Conservation (phyloP, 1,140 invertebrate genomes). For the Catajapyx aquilonaris region DNA sequence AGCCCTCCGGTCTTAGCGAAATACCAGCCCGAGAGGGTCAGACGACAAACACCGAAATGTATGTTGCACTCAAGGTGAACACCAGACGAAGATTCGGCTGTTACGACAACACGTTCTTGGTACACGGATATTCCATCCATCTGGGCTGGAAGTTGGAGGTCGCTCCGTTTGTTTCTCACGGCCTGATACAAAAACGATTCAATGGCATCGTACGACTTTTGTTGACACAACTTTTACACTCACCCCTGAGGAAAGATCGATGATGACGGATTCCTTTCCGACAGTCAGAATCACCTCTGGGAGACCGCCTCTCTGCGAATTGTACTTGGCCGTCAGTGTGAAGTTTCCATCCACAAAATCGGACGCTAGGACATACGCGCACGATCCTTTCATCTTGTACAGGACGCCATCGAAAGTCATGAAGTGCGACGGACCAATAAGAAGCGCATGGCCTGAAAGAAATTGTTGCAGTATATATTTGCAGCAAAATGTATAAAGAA, state of each 20-base stretch:
- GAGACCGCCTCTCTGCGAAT: conserved; percentile 9
- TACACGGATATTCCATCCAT: conserved; percentile 31
- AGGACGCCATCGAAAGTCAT: conserved; percentile 51
- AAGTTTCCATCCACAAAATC: conserved; percentile 38
- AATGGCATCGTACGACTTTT: background rate
- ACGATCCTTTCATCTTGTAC: conserved; percentile 39
- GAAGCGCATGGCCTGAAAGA: conserved; percentile 36
- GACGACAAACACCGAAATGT: conserved; percentile 26
- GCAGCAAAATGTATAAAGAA: conserved; percentile 8
- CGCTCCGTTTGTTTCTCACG: no score
- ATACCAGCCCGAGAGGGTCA: conserved; percentile 44
- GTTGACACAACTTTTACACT: conserved; percentile 7
- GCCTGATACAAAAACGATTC: background rate
- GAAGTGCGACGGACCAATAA: conserved; percentile 45
- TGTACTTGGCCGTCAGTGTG: conserved; percentile 21
- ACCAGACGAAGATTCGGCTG: conserved; percentile 27
- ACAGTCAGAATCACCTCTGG: conserved; percentile 17
- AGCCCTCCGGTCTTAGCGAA: conserved; percentile 69
- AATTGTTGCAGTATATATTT: conserved; percentile 1
- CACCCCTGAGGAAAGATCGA: conserved; percentile 18
- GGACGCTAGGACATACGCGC: conserved; percentile 40
- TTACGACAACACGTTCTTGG: conserved; percentile 32
- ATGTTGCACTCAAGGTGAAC: conserved; percentile 38
- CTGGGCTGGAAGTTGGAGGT: conserved; percentile 21
- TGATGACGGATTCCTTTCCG: conserved; percentile 18